phyloP scores from a whole-genome alignment of 2,888 invertebrate genomes.

The Apodemia mormo region DNA sequence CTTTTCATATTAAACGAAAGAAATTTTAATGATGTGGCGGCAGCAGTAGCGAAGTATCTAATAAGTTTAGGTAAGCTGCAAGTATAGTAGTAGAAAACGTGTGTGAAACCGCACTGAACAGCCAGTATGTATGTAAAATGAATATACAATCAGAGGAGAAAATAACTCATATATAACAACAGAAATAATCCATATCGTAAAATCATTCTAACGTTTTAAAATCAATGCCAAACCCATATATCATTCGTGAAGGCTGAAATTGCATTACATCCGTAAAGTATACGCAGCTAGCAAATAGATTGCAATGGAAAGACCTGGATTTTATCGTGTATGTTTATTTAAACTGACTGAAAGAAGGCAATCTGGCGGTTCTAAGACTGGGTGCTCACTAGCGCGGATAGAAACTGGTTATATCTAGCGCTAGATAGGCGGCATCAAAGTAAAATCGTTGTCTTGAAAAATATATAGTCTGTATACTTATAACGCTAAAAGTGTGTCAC shows the following conservation, averaged over 20 bases:
- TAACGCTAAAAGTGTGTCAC: no score
- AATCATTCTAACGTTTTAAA: slow-evolving; percentile 17
- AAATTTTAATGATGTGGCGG: no score
- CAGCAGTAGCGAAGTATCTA: no score
- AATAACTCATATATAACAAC: slow-evolving; percentile 8
- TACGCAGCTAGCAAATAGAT: slow-evolving; percentile 32
- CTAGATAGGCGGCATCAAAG: slow-evolving; percentile 9
- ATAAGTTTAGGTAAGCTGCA: no score
- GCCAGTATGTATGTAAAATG: no score
- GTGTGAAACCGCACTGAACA: no score
- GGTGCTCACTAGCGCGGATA: slow-evolving; percentile 41
- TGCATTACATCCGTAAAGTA: slow-evolving; percentile 33
- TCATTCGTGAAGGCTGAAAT: slow-evolving; percentile 14
- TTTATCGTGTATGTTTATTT: slow-evolving; percentile 77
- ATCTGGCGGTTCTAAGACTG: slow-evolving; percentile 66
- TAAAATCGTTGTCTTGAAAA: slow-evolving; percentile 1
- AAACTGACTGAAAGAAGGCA: slow-evolving; percentile 78
- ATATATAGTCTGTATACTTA: neutral
- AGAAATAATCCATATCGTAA: slow-evolving; percentile 14
- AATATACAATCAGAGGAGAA: slow-evolving; percentile 7
- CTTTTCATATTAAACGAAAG: no score
- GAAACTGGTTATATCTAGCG: slow-evolving; percentile 23
- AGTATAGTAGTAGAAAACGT: no score
- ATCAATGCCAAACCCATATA: slow-evolving; percentile 17
- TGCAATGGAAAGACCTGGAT: slow-evolving; percentile 66